Conservation (phyloP, 1,140 invertebrate species). For the Bactericera cockerelli region DNA sequence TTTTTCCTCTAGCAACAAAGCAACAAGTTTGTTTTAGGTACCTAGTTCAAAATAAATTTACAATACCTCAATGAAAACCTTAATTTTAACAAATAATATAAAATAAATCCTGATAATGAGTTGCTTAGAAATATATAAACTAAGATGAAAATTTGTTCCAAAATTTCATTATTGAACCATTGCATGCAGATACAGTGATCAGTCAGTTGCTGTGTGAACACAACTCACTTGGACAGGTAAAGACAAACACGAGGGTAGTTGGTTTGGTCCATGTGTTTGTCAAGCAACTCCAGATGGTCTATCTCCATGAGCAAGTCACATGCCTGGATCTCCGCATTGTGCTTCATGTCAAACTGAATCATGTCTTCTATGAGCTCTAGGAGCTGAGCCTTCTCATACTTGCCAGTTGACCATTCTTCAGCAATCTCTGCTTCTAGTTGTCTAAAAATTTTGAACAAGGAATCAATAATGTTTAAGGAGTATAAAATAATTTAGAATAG, state of each 20-base stretch:
- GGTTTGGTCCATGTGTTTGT: constrained; percentile 81
- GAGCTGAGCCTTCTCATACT: constrained; percentile 36
- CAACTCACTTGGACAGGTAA: constrained; percentile 72
- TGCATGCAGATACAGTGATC: too few species aligned
- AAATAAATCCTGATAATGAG: too few species aligned
- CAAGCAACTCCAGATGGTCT: constrained; percentile 75
- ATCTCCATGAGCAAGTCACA: constrained; percentile 98
- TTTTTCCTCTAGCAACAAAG: not conserved
- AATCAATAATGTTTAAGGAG: not conserved
- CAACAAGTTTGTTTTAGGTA: too few species aligned
- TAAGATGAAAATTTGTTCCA: too few species aligned
- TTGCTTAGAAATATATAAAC: too few species aligned
- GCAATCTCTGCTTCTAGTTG: constrained; percentile 89
- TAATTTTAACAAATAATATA: too few species aligned
- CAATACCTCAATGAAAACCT: not conserved
- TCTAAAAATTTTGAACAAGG: too few species aligned
- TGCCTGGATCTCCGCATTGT: constrained; percentile 98
- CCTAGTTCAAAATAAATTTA: not conserved
- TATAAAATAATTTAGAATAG: not conserved
- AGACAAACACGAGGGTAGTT: constrained; percentile 89
- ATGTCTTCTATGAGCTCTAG: constrained; percentile 71
- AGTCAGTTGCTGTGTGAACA: too few species aligned
- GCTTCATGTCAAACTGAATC: constrained; percentile 93
- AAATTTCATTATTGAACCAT: too few species aligned
- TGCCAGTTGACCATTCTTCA: constrained; percentile 58